phyloP scores from a whole-genome alignment of 2,888 invertebrate genomes.

The Drosophila neutralis region DNA sequence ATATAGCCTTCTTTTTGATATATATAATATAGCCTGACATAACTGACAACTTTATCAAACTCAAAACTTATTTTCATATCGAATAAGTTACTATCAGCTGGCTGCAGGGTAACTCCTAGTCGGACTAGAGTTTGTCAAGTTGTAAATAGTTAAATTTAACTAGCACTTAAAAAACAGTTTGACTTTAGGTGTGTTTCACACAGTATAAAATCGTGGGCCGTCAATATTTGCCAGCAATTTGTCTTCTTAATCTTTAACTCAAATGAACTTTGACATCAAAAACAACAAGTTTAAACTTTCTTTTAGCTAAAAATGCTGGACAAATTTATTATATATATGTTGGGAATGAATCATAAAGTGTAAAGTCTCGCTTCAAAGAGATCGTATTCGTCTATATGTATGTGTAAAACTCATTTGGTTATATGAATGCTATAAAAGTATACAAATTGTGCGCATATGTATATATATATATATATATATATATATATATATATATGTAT shows the following conservation, averaged over 20 bases:
- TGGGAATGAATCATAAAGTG: not conserved
- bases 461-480: conserved; percentile 3
- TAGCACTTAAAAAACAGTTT: not conserved
- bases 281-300: not conserved
- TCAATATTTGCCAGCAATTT: not conserved
- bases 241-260: not conserved
- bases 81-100: not conserved
- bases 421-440: conserved; percentile 30
- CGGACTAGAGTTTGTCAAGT: not conserved
- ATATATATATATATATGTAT: not conserved
- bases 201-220: not conserved
- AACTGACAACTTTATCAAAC: not conserved
- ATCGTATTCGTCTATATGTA: conserved; percentile 2
- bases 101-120: not conserved
- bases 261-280: not conserved
- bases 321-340: not conserved
- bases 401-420: conserved; percentile 41
- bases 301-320: not conserved
- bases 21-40: not conserved
- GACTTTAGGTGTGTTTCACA: not conserved
- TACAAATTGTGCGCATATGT: conserved; percentile 12
- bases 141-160: not conserved
- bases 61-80: not conserved
- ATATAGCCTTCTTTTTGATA: not conserved
- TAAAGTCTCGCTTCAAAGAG: not conserved